Evolutionary conservation across 2,797 vertebrate species (phyloP).

Genomic region (Catamblyrhynchus diadema): DNA sequence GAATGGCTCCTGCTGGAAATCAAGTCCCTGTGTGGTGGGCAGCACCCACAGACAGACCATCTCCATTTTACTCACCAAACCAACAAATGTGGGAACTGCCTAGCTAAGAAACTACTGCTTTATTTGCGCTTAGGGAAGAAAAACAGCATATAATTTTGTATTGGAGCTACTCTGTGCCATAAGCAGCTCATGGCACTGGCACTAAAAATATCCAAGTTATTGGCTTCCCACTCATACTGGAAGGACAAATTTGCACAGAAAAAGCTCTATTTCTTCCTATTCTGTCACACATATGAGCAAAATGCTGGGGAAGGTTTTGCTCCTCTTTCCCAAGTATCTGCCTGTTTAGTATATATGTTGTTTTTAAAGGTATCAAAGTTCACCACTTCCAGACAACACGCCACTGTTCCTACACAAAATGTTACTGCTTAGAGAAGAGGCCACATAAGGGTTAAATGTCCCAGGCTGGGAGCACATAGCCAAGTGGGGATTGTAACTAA

Average conservation of each 20-base stretch:
- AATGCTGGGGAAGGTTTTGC: not conserved
- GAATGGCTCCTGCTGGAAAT: not conserved
- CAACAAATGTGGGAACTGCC: not conserved
- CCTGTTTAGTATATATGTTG: not conserved
- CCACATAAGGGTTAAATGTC: slow-evolving; percentile 1
- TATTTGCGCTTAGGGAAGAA: not conserved
- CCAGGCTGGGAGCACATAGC: not conserved
- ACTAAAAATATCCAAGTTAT: not conserved
- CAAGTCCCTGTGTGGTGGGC: not conserved
- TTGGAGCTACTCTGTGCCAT: not conserved
- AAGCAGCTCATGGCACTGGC: not conserved
- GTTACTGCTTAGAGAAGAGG: not conserved
- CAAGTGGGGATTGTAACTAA: not conserved
- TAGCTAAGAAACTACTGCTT: not conserved
- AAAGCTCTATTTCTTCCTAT: not conserved
- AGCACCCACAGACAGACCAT: not conserved
- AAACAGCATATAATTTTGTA: not conserved
- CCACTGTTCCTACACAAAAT: not conserved
- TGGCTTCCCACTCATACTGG: not conserved
- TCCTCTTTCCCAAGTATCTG: not conserved
- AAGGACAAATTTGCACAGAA: not conserved
- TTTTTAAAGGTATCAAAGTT: not conserved
- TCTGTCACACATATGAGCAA: not conserved
- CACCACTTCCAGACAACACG: not conserved
- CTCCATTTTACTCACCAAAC: not conserved